Conservation (phyloP, 2,888 invertebrate genomes). For the Brachyptera risi region DNA sequence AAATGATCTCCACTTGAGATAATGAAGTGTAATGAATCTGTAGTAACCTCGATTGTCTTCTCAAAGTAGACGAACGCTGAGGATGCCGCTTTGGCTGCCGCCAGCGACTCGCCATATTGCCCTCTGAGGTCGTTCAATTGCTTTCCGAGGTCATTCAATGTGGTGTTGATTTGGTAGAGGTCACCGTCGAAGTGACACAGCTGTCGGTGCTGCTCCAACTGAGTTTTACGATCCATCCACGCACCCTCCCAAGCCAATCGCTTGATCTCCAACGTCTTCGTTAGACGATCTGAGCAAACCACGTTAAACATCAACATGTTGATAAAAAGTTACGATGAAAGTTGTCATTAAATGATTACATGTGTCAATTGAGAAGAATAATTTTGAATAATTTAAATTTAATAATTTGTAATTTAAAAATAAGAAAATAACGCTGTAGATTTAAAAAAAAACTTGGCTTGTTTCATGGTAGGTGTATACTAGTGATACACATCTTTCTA, state of each 20-base stretch:
- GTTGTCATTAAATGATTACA: too few relatives aligned
- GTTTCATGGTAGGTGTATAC: too few relatives aligned
- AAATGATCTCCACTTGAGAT: too few relatives aligned
- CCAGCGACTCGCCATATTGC: conserved; percentile 68
- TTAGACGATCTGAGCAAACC: conserved; percentile 57
- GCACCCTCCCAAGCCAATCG: conserved; percentile 60
- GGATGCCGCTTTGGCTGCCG: conserved; percentile 64
- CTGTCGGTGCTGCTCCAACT: conserved; percentile 59
- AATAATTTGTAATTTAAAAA: too few relatives aligned
- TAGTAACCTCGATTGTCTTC: conserved; percentile 72
- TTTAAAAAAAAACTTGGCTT: too few relatives aligned
- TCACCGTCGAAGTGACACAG: conserved; percentile 64
- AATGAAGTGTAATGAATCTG: too few relatives aligned
- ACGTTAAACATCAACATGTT: too few relatives aligned
- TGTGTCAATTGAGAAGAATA: too few relatives aligned
- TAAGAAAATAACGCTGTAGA: too few relatives aligned
- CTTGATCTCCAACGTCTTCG: conserved; percentile 57
- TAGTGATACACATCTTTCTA: too few relatives aligned
- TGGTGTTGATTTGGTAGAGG: conserved; percentile 64
- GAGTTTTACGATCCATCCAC: conserved; percentile 56
- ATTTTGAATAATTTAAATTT: too few relatives aligned
- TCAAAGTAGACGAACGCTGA: conserved; percentile 71
- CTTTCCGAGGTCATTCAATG: conserved; percentile 61
- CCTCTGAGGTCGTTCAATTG: conserved; percentile 61
- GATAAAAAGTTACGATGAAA: too few relatives aligned